A percentile compares a stretch with the other conserved stretches of the same genome.
These are phyloP conservation scores for Trachythela sp. DNA, from an alignment of 64 coral and sea anemone genomes.

Conservation along the genomic window DNA sequence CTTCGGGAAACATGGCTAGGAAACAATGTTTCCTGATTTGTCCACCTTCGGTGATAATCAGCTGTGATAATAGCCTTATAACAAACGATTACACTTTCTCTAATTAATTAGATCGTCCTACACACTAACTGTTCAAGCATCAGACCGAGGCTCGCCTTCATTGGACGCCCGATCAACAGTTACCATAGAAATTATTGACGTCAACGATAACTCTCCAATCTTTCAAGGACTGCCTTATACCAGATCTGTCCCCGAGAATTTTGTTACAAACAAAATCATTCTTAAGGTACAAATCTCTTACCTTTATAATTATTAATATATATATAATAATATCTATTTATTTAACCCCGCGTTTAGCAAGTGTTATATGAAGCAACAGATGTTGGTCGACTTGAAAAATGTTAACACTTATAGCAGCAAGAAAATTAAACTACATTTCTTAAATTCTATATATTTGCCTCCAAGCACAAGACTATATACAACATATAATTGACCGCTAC, in stretches of 20 bases:
- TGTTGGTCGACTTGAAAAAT: too few species aligned
- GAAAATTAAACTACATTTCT: too few species aligned
- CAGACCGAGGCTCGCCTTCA: constrained; percentile 57
- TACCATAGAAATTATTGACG: constrained; percentile 56
- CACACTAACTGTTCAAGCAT: constrained; percentile 57
- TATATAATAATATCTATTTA: too few species aligned
- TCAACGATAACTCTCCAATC: constrained; percentile 71
- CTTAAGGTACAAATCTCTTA: neutral
- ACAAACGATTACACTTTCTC: neutral
- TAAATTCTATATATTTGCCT: too few species aligned
- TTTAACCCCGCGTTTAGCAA: too few species aligned
- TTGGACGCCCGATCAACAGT: constrained; percentile 31
- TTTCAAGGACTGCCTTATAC: constrained; percentile 61
- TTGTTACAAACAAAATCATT: neutral
- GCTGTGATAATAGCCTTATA: neutral
- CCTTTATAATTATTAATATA: too few species aligned
- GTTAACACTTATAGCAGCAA: too few species aligned
- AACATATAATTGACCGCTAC: too few species aligned
- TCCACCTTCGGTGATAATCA: neutral
- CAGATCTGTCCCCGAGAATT: neutral
- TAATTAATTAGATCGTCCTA: neutral
- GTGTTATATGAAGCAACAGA: too few species aligned
- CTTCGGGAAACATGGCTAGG: too few species aligned
- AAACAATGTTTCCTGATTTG: too few species aligned
- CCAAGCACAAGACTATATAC: too few species aligned